Conservation (phyloP, 2,797 vertebrate genomes). For the Sarcoramphus papa region DNA sequence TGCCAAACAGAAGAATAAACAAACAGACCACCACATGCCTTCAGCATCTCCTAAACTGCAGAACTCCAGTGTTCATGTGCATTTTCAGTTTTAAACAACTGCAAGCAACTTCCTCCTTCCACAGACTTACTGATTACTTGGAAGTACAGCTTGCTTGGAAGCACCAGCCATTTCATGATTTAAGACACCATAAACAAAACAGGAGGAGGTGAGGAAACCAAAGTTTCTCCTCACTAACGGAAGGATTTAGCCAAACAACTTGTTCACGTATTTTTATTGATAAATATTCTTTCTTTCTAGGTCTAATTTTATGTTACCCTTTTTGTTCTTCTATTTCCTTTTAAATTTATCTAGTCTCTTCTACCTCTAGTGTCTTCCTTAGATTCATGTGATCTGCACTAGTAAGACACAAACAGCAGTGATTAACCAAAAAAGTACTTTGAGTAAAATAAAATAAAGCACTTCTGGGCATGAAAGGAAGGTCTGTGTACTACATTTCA, state of each 20-base stretch:
- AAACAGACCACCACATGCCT: not conserved
- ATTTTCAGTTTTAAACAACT: not conserved
- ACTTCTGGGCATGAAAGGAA: not conserved
- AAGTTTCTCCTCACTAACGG: not conserved
- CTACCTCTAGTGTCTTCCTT: not conserved
- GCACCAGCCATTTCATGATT: not conserved
- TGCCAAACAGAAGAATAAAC: not conserved
- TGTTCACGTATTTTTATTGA: not conserved
- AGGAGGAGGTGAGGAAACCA: not conserved
- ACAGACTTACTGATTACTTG: not conserved
- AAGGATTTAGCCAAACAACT: not conserved
- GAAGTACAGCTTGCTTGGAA: not conserved
- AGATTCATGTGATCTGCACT: not conserved
- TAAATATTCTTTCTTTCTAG: not conserved
- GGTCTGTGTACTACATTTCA: not conserved
- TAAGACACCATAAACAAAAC: not conserved
- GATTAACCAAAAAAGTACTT: not conserved
- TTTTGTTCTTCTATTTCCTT: not conserved
- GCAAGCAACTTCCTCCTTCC: not conserved
- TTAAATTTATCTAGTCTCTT: not conserved
- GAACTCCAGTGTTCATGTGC: not conserved
- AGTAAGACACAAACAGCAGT: not conserved
- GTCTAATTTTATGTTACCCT: not conserved
- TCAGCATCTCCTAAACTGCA: not conserved
- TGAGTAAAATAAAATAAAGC: not conserved